Conservation (phyloP, 2,113 vertebrate species). For the Sinocyclocheilus anophthalmus region DNA sequence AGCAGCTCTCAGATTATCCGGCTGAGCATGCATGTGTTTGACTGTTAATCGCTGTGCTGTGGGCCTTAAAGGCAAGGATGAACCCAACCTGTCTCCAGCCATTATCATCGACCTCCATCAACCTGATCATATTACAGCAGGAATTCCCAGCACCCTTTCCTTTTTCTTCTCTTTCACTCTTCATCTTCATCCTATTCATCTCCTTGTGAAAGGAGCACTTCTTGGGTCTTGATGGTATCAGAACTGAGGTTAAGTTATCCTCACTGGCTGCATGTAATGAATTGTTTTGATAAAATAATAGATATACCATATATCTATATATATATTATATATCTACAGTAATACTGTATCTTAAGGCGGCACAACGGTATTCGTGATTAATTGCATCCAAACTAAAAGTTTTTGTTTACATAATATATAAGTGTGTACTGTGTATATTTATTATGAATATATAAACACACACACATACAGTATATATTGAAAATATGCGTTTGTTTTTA, state of each 20-base stretch:
- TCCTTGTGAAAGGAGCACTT: not conserved
- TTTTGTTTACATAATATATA: too few species aligned
- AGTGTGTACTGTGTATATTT: too few species aligned
- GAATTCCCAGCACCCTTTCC: not conserved
- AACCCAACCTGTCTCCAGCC: constrained; percentile 36
- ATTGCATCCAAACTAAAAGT: too few species aligned
- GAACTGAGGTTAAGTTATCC: not conserved
- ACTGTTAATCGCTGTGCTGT: constrained; percentile 45
- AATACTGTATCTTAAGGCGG: too few species aligned
- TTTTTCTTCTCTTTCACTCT: not conserved
- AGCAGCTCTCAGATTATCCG: constrained; percentile 30
- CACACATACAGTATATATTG: too few species aligned
- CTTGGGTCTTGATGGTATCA: not conserved
- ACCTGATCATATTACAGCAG: constrained; percentile 10
- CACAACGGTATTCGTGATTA: too few species aligned
- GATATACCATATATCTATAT: too few species aligned
- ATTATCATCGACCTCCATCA: constrained; percentile 50
- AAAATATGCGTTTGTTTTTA: too few species aligned
- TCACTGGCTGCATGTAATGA: not conserved
- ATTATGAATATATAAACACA: too few species aligned
- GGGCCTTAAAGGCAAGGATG: constrained; percentile 15
- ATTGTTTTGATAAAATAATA: too few species aligned
- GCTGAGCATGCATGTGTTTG: constrained; percentile 40
- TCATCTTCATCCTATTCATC: not conserved
- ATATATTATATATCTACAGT: too few species aligned